Evolutionary conservation across 2,797 vertebrate species (phyloP), one percentile per base, ranked within the genome.

Genomic region (Coilia nasus): DNA sequence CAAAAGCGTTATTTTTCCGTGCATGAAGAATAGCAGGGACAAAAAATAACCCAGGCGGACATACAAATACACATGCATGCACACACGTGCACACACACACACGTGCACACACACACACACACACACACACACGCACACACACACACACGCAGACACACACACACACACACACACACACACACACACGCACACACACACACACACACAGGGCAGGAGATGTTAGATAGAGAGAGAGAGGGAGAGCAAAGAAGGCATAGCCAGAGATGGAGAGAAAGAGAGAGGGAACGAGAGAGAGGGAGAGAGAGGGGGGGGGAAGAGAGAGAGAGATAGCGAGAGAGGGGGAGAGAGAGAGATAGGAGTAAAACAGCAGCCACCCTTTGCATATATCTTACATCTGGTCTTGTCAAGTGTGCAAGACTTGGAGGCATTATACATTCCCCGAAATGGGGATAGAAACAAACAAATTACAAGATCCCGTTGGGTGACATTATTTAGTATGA

Each of bases 401-500:
- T 71, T 75, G 47, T 87, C 84, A 86, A 56, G 78, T 23, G 6
- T 50, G 28, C 60, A 35, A 56, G 64, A 81, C 85, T 85, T n/a
- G 78, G 83, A 5, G 62, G 83, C 81, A 23, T 85, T 44, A 85
- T 85, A 81, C 81, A 82, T 82, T 85, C 64, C 82, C 64, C 62
- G 46, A 67, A 86, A 81, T 56, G 28, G 21, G 81, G 35, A 44
- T 28, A 60, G 46, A 88, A 86, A 81, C 64, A 25, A 84, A 62
- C 67, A 85, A 67, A 85, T 85, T 83, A 80, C 83, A 47, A 78
- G 67, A 71, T 31, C 62, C 83, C 86, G 71, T 81, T 80, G 59
- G 71, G 83, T 84, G 81, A 82, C 78, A 88, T 88, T 84, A 88
- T 88, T 84, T 86, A 84, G 56, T 62, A 67, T 86, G 87, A 88